phyloP scores from a whole-genome alignment of 2,113 vertebrate species.

The Cyanocitta stelleri region DNA sequence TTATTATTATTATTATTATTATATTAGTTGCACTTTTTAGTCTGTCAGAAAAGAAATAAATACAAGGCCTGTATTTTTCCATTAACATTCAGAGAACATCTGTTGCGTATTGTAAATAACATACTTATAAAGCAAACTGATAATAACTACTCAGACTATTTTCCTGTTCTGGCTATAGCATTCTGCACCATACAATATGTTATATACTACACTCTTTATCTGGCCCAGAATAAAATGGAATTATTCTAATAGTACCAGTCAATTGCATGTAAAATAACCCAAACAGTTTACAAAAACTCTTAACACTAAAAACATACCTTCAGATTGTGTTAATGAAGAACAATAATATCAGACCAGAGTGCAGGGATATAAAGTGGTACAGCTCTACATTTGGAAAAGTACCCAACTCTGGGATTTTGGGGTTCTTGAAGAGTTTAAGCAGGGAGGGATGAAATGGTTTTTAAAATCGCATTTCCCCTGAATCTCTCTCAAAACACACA shows the following conservation, averaged over 20 bases:
- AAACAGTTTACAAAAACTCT: background rate
- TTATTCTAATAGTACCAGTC: background rate
- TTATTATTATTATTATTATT: slow-evolving; percentile 72
- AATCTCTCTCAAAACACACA: background rate
- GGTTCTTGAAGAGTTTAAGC: background rate
- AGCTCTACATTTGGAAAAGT: background rate
- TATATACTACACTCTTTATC: background rate
- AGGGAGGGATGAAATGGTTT: background rate
- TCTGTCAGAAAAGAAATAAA: slow-evolving; percentile 74
- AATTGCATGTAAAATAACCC: background rate
- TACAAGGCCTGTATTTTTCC: slow-evolving; percentile 75
- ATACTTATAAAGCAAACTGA: slow-evolving; percentile 76
- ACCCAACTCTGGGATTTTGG: background rate
- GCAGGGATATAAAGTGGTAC: background rate
- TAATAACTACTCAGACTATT: slow-evolving; percentile 67
- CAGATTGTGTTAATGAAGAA: background rate
- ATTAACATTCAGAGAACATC: slow-evolving; percentile 77
- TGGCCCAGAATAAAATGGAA: background rate
- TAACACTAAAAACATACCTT: background rate
- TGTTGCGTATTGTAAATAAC: slow-evolving; percentile 81
- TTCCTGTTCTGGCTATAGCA: slow-evolving; percentile 49
- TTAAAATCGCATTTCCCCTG: background rate
- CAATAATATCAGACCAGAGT: background rate
- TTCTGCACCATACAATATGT: slow-evolving; percentile 32
- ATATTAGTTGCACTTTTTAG: slow-evolving; percentile 77